These are phyloP conservation scores for Phylloscopus trochiloides DNA, from an alignment of 2,113 vertebrate genomes.

Conservation along the genomic window DNA sequence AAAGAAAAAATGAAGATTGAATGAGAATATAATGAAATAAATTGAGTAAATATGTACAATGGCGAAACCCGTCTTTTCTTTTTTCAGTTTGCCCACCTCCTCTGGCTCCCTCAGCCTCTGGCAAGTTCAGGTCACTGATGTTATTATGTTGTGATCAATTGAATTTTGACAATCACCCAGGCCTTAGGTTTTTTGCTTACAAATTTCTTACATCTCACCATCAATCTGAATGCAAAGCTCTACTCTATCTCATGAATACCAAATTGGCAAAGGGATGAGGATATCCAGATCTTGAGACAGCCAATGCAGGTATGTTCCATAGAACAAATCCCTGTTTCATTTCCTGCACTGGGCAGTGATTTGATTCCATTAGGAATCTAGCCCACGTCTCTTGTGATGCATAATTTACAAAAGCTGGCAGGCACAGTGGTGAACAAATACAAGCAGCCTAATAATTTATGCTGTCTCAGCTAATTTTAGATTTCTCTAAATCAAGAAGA, in stretches of 20 bases:
- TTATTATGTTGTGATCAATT: not conserved
- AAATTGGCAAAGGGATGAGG: not conserved
- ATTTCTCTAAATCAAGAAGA: not conserved
- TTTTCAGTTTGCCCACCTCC: not conserved
- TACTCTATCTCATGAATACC: not conserved
- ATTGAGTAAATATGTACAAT: not conserved
- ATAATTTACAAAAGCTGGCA: not conserved
- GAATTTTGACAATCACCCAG: not conserved
- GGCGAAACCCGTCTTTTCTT: not conserved
- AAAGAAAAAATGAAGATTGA: not conserved
- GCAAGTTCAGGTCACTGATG: not conserved
- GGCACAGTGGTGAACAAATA: not conserved
- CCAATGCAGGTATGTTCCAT: not conserved
- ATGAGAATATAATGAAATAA: not conserved
- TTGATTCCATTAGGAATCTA: not conserved
- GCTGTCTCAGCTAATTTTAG: not conserved
- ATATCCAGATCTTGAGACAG: not conserved
- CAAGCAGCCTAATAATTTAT: not conserved
- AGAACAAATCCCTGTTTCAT: not conserved
- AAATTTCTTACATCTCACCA: not conserved
- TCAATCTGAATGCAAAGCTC: not conserved
- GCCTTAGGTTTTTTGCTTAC: not conserved
- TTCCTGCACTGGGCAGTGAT: not conserved
- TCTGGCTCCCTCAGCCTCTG: not conserved
- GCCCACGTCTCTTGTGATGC: not conserved